phyloP scores from a whole-genome alignment of 2,797 vertebrate genomes.

The Kryptopterus vitreolus region DNA sequence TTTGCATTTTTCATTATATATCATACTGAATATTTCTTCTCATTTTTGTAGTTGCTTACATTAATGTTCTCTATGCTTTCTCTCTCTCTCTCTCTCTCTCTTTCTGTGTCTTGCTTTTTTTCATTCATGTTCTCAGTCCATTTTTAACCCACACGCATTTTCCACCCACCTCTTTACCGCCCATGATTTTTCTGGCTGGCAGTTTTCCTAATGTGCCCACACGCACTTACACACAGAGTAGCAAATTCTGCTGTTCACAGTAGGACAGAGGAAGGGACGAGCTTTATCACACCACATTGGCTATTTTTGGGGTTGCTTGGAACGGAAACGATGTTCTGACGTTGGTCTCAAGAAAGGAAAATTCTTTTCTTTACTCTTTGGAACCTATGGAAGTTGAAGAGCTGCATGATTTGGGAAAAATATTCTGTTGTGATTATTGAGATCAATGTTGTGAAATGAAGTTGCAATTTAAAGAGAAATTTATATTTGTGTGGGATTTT shows the following conservation, averaged over 20 bases:
- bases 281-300: conserved; percentile 6
- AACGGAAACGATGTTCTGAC: conserved; percentile 25
- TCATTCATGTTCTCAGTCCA: conserved; percentile 31
- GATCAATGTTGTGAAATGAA: too few relatives aligned
- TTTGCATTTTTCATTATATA: neutral
- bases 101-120: neutral
- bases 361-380: neutral
- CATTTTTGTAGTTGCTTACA: neutral
- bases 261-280: conserved; percentile 42
- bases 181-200: conserved; percentile 45
- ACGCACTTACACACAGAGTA: conserved; percentile 43
- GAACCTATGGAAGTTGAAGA: neutral
- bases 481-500: too few relatives aligned
- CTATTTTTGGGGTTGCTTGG: conserved; percentile 41
- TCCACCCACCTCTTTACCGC: conserved; percentile 35
- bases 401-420: too few relatives aligned
- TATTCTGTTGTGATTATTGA: too few relatives aligned
- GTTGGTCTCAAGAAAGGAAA: conserved; percentile 22
- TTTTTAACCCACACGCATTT: conserved; percentile 28
- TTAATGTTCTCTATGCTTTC: neutral
- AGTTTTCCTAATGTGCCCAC: conserved; percentile 36
- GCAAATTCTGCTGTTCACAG: conserved; percentile 46
- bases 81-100: neutral
- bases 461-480: too few relatives aligned
- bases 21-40: neutral